These are phyloP conservation scores for Caranx melampygus DNA, from an alignment of 2,113 vertebrate genomes.

Conservation along the genomic window DNA sequence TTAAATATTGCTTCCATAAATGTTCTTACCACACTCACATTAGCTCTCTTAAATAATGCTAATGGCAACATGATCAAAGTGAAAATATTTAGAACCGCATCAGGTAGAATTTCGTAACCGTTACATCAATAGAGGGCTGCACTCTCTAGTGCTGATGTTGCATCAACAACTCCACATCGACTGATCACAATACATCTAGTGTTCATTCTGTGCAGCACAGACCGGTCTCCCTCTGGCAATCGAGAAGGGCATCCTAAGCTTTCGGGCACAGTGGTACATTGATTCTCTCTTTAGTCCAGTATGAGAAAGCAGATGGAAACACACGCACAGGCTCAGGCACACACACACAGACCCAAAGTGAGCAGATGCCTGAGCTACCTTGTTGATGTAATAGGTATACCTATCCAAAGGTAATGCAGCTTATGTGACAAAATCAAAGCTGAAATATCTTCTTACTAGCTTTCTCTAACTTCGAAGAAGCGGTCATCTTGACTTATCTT, in stretches of 20 bases:
- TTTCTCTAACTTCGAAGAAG: not conserved
- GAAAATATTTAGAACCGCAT: not conserved
- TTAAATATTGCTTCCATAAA: slow-evolving; percentile 9
- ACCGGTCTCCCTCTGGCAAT: slow-evolving; percentile 45
- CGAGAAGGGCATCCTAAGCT: slow-evolving; percentile 41
- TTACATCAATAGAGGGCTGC: slow-evolving; percentile 10
- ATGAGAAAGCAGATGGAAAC: slow-evolving; percentile 33
- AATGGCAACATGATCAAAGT: not conserved
- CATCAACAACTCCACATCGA: slow-evolving; percentile 21
- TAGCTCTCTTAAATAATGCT: not conserved
- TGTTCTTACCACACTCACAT: not conserved
- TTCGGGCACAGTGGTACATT: slow-evolving; percentile 30
- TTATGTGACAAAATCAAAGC: not conserved
- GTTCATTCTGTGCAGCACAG: slow-evolving; percentile 27
- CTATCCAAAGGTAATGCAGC: not conserved
- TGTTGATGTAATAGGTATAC: not conserved
- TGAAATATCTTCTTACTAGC: not conserved
- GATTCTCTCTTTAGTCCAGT: slow-evolving; percentile 27
- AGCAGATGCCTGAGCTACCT: not conserved
- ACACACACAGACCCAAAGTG: not conserved
- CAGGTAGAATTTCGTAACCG: slow-evolving; percentile 4
- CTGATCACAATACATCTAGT: slow-evolving; percentile 24
- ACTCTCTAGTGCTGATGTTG: slow-evolving; percentile 2
- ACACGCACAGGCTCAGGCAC: not conserved
- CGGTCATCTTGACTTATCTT: not conserved